phyloP scores from a whole-genome alignment of 2,113 vertebrate species.

The Gadus chalcogrammus region DNA sequence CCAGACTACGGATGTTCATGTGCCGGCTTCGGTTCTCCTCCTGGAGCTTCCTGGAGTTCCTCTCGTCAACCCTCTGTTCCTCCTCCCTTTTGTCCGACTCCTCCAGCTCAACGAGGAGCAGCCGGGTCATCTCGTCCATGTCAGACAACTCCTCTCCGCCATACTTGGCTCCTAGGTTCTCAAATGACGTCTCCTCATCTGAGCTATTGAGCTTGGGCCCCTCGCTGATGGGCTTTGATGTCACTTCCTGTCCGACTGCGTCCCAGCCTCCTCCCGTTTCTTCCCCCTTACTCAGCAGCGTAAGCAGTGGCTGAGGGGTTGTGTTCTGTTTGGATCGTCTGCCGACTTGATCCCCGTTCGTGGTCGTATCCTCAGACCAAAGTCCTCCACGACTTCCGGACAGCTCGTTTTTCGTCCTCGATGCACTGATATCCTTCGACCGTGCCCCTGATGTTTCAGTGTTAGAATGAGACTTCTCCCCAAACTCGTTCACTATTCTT shows the following conservation, averaged over 20 bases:
- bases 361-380: background rate
- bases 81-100: conserved; percentile 51
- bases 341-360: conserved; percentile 7
- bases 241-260: conserved; percentile 1
- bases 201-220: background rate
- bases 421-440: background rate
- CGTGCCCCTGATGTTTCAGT: background rate
- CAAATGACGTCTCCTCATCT: conserved; percentile 21
- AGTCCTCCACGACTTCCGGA: background rate
- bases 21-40: conserved; percentile 37
- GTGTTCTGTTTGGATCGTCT: conserved; percentile 13
- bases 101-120: conserved; percentile 53
- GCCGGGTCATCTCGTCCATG: conserved; percentile 45
- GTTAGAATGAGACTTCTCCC: background rate
- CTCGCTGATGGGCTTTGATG: conserved; percentile 9
- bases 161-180: conserved; percentile 13
- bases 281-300: background rate
- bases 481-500: background rate
- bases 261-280: conserved; percentile 3
- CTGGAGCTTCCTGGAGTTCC: conserved; percentile 1
- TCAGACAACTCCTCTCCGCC: conserved; percentile 37
- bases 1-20: conserved; percentile 84
- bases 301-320: background rate
- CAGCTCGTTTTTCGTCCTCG: background rate
- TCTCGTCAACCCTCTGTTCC: conserved; percentile 26